Percentiles rank a stretch among this genome's conserved stretches.
Evolutionary conservation across 2,113 vertebrate species (phyloP).

Genomic region (Vireo altiloquus): DNA sequence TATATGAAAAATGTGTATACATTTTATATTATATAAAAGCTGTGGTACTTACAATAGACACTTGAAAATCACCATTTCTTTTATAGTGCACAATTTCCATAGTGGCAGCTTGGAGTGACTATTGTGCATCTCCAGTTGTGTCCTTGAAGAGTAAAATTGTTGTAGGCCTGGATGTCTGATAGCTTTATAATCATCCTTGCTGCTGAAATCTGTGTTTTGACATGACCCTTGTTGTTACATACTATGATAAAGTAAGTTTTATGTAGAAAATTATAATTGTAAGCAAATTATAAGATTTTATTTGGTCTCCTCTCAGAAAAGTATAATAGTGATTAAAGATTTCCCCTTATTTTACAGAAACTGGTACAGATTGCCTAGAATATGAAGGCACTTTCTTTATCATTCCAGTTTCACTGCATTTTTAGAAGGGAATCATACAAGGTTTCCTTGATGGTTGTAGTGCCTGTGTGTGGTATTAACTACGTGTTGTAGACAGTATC

Average conservation of each 20-base stretch:
- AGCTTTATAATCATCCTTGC: neutral
- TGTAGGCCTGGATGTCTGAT: neutral
- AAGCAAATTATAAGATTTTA: neutral
- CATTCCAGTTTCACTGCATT: neutral
- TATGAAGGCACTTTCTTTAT: neutral
- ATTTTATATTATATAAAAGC: neutral
- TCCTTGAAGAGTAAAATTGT: neutral
- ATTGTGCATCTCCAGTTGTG: neutral
- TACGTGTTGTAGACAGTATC: neutral
- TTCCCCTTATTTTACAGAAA: neutral
- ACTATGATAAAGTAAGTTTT: neutral
- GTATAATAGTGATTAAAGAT: neutral
- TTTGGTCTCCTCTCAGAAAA: neutral
- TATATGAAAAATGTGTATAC: neutral
- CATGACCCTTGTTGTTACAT: neutral
- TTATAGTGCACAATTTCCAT: neutral
- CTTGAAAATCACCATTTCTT: neutral
- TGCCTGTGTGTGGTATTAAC: neutral
- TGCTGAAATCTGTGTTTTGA: constrained; percentile 2
- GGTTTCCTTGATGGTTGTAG: neutral
- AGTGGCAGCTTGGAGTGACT: neutral
- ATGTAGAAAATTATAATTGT: neutral
- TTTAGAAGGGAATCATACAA: neutral
- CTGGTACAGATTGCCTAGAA: neutral
- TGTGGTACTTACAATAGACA: neutral